These are phyloP conservation scores for Peromyscus melanophrys DNA, from an alignment of 2,797 vertebrate species.

Conservation along the genomic window DNA sequence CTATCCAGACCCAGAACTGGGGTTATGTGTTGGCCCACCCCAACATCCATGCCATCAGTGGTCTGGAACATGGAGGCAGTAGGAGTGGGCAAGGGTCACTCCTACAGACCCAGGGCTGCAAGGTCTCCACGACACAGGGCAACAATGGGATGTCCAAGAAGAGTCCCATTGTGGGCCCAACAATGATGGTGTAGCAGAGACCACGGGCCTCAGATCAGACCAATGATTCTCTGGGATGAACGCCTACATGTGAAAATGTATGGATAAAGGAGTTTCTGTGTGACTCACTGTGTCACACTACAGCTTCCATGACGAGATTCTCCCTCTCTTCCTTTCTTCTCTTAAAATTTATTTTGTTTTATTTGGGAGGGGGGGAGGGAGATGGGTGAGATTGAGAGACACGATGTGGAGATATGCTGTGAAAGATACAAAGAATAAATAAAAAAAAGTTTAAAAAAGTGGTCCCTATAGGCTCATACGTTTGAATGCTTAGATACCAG, in stretches of 20 bases:
- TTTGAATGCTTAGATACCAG: background rate
- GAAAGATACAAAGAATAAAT: background rate
- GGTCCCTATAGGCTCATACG: background rate
- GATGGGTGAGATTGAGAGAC: background rate
- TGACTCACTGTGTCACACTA: background rate
- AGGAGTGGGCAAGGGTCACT: background rate
- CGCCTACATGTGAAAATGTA: background rate
- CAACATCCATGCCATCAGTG: background rate
- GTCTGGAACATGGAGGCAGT: background rate
- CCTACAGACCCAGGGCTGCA: background rate
- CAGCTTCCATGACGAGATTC: background rate
- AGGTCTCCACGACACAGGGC: background rate
- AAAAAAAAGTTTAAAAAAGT: background rate
- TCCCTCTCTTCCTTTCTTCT: background rate
- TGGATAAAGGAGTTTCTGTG: background rate
- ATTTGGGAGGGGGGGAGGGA: too few species aligned
- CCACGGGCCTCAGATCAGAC: background rate
- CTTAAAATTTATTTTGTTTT: background rate
- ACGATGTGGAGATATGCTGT: too few species aligned
- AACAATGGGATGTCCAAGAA: background rate
- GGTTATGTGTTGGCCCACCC: background rate
- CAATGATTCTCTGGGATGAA: too few species aligned
- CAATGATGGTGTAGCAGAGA: background rate
- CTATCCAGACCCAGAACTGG: background rate
- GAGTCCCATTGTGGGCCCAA: background rate